Evolutionary conservation across 2,888 invertebrate genomes (phyloP).

Genomic region (Morpho helenor): DNA sequence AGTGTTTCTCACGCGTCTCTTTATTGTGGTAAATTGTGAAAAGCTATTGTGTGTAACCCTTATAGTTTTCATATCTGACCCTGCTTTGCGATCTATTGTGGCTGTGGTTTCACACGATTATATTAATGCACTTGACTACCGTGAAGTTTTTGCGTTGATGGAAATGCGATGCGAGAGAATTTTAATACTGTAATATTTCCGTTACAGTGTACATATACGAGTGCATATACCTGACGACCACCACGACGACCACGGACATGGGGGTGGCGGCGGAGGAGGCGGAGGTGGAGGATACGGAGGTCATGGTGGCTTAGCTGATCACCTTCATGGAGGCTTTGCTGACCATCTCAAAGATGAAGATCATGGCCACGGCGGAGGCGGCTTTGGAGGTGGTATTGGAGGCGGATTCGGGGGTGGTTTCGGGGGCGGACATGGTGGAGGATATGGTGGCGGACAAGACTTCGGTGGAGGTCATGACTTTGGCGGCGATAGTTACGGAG

Average conservation of each 20-base stretch:
- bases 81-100: constrained; percentile 50
- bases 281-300: constrained; percentile 34
- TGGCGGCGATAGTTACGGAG: not conserved
- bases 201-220: constrained; percentile 77
- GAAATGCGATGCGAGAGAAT: constrained; percentile 8
- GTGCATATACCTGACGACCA: constrained; percentile 75
- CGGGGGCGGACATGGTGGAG: constrained; percentile 28
- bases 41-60: constrained; percentile 61
- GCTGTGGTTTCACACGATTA: constrained; percentile 22
- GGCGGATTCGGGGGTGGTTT: constrained; percentile 31
- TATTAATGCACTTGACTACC: constrained; percentile 18
- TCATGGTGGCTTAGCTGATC: constrained; percentile 42
- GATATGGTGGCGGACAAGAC: constrained; percentile 20
- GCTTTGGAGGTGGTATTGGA: constrained; percentile 36
- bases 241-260: constrained; percentile 48
- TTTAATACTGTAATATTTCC: constrained; percentile 28
- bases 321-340: constrained; percentile 51
- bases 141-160: constrained; percentile 19
- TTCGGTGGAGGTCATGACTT: constrained; percentile 24
- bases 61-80: constrained; percentile 52
- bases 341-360: constrained; percentile 45
- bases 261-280: constrained; percentile 36
- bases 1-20: constrained; percentile 63
- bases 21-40: constrained; percentile 70
- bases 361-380: constrained; percentile 40